Conservation (phyloP, 2,113 vertebrate species). For the Cochlearius cochlearius region DNA sequence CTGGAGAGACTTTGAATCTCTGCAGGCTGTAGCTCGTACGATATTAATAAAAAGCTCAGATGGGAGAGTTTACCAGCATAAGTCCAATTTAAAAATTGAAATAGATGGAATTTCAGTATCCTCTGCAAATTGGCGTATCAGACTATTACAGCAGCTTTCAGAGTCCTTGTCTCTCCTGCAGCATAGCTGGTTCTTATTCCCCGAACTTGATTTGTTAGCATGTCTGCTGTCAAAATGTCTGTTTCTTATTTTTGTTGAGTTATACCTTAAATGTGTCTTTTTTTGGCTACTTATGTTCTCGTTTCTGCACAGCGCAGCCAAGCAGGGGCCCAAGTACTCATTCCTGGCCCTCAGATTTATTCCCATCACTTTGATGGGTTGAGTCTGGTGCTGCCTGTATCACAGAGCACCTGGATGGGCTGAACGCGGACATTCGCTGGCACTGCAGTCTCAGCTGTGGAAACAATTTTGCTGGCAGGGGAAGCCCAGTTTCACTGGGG, state of each 20-base stretch:
- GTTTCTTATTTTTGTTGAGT: conserved; percentile 61
- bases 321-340: conserved; percentile 33
- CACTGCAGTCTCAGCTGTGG: conserved; percentile 37
- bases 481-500: not conserved
- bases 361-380: conserved; percentile 1
- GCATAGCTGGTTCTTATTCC: not conserved
- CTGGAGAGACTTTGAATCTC: not conserved
- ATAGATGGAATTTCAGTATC: not conserved
- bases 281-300: conserved; percentile 16
- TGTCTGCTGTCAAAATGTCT: conserved; percentile 47
- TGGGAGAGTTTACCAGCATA: not conserved
- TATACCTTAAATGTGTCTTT: conserved; percentile 41
- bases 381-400: conserved; percentile 52
- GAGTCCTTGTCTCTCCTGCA: not conserved
- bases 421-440: not conserved
- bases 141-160: not conserved
- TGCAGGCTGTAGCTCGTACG: not conserved
- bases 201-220: conserved; percentile 26
- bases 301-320: conserved; percentile 25
- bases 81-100: not conserved
- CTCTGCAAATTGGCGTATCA: not conserved
- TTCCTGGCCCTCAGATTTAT: conserved; percentile 48
- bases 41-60: not conserved
- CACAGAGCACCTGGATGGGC: conserved; percentile 46
- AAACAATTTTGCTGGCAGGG: conserved; percentile 59